Evolutionary conservation across 1,140 invertebrate genomes (phyloP).

Genomic region (Hydropsyche tenuis): DNA sequence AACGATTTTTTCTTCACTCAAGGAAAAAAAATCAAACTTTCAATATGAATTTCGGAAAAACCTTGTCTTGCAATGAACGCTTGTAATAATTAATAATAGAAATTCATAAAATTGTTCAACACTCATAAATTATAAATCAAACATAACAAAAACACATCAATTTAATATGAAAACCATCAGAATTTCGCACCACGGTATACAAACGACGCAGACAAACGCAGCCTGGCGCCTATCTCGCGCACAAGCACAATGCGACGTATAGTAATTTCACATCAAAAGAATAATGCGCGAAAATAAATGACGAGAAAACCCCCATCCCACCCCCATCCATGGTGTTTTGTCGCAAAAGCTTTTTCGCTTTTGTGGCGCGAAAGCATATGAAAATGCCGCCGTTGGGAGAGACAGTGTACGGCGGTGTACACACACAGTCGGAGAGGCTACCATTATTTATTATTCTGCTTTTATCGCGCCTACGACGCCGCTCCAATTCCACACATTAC

Average conservation of each 20-base stretch:
- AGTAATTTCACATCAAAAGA: conserved; percentile 51
- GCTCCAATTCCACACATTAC: conserved; percentile 11
- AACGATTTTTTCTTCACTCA: too few relatives aligned
- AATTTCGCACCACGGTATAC: neutral
- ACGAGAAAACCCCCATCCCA: conserved; percentile 45
- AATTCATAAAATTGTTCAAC: too few relatives aligned
- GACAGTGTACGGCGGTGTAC: conserved; percentile 10
- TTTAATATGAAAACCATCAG: too few relatives aligned
- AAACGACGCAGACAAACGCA: conserved; percentile 35
- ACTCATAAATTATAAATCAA: too few relatives aligned
- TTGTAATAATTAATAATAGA: too few relatives aligned
- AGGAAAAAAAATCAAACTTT: too few relatives aligned
- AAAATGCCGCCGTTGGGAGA: conserved; percentile 31
- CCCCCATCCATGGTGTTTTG: conserved; percentile 43
- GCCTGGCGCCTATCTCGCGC: conserved; percentile 39
- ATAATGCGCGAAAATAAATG: conserved; percentile 49
- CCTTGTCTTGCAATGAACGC: too few relatives aligned
- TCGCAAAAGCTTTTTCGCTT: conserved; percentile 48
- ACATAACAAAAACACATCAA: too few relatives aligned
- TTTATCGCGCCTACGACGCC: conserved; percentile 29
- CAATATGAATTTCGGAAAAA: too few relatives aligned
- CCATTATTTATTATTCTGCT: conserved; percentile 34
- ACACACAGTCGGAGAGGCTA: neutral
- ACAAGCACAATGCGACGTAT: conserved; percentile 24
- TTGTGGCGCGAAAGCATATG: conserved; percentile 43